Conservation (phyloP, 2,888 invertebrate species). For the Odontocolon sp. region DNA sequence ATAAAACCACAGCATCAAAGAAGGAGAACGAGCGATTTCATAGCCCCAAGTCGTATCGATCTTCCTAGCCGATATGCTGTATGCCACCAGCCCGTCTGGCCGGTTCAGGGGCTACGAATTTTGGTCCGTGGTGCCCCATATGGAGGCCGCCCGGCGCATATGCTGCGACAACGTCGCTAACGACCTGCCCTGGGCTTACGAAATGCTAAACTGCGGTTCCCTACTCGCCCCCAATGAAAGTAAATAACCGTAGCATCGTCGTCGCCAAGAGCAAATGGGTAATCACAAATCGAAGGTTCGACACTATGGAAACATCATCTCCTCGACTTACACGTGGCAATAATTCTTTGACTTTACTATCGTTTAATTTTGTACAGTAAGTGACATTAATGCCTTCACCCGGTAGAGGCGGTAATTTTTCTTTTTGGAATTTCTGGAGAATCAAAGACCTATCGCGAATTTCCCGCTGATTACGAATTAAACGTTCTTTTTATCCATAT, state of each 20-base stretch:
- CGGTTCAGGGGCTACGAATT: constrained; percentile 66
- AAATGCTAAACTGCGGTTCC: constrained; percentile 79
- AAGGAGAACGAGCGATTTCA: constrained; percentile 33
- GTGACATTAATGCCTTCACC: too few relatives aligned
- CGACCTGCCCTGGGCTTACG: constrained; percentile 78
- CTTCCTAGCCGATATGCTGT: constrained; percentile 57
- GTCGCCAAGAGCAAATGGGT: constrained; percentile 72
- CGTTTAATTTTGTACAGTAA: not conserved
- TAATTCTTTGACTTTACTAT: not conserved
- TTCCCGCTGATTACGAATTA: too few relatives aligned
- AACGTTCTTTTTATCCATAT: too few relatives aligned
- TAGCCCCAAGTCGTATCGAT: constrained; percentile 71
- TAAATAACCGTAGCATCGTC: constrained; percentile 79
- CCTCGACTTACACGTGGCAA: not conserved
- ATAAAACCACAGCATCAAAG: constrained; percentile 56
- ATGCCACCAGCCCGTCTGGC: constrained; percentile 29
- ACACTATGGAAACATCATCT: constrained; percentile 15
- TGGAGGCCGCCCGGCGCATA: constrained; percentile 80
- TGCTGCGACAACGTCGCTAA: constrained; percentile 80
- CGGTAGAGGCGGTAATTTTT: too few relatives aligned
- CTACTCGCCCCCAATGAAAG: constrained; percentile 66
- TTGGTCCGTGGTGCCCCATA: constrained; percentile 77
- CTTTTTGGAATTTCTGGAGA: too few relatives aligned
- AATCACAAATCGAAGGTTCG: constrained; percentile 66
- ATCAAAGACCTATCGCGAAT: too few relatives aligned